phyloP scores from a whole-genome alignment of 2,113 vertebrate genomes.

The Podarcis cretensis region DNA sequence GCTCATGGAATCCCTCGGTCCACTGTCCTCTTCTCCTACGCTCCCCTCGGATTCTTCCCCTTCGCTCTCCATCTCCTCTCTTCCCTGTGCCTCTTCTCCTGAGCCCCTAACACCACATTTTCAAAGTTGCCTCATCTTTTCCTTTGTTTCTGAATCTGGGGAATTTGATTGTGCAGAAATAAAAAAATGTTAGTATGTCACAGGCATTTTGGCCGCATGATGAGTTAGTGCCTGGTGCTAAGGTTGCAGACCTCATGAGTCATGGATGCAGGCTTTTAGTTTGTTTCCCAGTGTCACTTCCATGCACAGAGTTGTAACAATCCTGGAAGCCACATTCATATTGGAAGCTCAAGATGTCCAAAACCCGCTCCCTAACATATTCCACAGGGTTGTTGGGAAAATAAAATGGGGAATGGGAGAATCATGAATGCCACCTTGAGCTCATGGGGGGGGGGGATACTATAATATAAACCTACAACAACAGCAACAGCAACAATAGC shows the following conservation, averaged over 20 bases:
- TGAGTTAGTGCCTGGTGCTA: neutral
- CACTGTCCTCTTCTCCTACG: too few species aligned
- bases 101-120: too few species aligned
- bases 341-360: neutral
- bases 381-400: too few species aligned
- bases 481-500: neutral
- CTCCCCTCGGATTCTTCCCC: too few species aligned
- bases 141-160: neutral
- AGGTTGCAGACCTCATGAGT: neutral
- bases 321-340: neutral
- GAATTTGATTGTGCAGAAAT: neutral
- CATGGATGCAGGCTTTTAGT: neutral
- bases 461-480: too few species aligned
- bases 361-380: too few species aligned
- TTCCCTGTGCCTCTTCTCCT: too few species aligned
- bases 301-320: neutral
- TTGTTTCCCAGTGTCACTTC: neutral
- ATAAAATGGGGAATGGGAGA: too few species aligned
- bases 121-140: neutral
- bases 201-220: neutral
- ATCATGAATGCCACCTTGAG: too few species aligned
- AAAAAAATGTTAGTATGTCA: neutral
- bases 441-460: too few species aligned
- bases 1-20: too few species aligned
- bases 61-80: too few species aligned